These are phyloP conservation scores for Ashinkailepas kermadecensis DNA, from an alignment of 2,888 invertebrate species.

Conservation along the genomic window DNA sequence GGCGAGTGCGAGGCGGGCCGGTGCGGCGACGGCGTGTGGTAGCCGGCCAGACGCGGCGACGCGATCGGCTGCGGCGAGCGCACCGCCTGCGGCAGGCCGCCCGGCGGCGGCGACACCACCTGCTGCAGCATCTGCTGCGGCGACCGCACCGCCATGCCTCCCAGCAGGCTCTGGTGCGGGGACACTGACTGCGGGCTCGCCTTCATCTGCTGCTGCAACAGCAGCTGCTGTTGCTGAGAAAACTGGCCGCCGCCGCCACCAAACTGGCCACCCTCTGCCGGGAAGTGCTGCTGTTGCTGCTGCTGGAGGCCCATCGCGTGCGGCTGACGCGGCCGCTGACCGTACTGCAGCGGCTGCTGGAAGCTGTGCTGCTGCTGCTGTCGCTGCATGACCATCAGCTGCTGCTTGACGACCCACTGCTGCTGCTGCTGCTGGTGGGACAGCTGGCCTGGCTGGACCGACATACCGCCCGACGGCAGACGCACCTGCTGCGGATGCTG, in stretches of 20 bases:
- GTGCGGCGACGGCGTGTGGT: slow-evolving; percentile 41
- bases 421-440: slow-evolving; percentile 55
- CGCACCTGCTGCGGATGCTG: not conserved
- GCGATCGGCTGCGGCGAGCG: slow-evolving; percentile 71
- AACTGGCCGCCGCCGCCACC: slow-evolving; percentile 28
- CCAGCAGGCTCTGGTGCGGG: slow-evolving; percentile 55
- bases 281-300: slow-evolving; percentile 36
- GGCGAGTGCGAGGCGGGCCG: slow-evolving; percentile 45
- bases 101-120: slow-evolving; percentile 73
- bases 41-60: slow-evolving; percentile 50
- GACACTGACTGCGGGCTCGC: slow-evolving; percentile 65
- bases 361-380: slow-evolving; percentile 44
- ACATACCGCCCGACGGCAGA: not conserved
- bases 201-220: slow-evolving; percentile 47
- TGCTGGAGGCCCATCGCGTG: slow-evolving; percentile 45
- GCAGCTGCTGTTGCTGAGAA: slow-evolving; percentile 42
- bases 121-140: slow-evolving; percentile 60
- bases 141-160: slow-evolving; percentile 54
- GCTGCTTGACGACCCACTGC: slow-evolving; percentile 33
- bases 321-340: slow-evolving; percentile 36
- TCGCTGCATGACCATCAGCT: slow-evolving; percentile 33
- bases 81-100: slow-evolving; percentile 46
- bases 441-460: not conserved
- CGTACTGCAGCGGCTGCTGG: slow-evolving; percentile 53
- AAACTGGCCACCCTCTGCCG: slow-evolving; percentile 34